These are phyloP conservation scores for Pachycephus smyrnensis DNA, from an alignment of 2,888 invertebrate species.

Conservation along the genomic window DNA sequence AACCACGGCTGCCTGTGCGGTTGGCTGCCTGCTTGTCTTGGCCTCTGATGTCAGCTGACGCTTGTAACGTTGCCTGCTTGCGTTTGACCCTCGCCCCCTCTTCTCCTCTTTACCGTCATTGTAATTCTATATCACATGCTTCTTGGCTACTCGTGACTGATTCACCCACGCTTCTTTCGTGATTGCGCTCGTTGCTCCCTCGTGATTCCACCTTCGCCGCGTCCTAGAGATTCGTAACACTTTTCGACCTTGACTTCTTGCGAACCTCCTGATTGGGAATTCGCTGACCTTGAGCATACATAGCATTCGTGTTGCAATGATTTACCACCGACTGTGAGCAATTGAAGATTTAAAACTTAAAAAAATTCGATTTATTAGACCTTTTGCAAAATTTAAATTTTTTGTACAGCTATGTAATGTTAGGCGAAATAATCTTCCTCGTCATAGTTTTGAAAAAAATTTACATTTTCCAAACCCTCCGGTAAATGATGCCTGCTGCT, in stretches of 20 bases:
- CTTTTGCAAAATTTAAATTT: neutral
- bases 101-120: neutral
- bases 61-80: neutral
- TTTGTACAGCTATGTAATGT: neutral
- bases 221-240: neutral
- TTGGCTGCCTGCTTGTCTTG: neutral
- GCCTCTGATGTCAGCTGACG: neutral
- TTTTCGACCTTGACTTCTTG: neutral
- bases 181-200: neutral
- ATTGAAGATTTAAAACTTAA: neutral
- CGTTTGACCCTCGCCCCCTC: neutral
- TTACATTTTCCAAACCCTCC: constrained; percentile 71
- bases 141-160: neutral
- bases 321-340: neutral
- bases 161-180: neutral
- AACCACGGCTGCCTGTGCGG: neutral
- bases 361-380: neutral
- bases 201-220: neutral
- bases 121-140: neutral
- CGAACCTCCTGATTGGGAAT: neutral
- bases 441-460: constrained; percentile 62
- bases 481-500: constrained; percentile 74
- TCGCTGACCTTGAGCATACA: neutral
- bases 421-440: constrained; percentile 6
- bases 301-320: neutral